Evolutionary conservation across 2,113 vertebrate species (phyloP).

Genomic region (Plecturocebus donacophilus): DNA sequence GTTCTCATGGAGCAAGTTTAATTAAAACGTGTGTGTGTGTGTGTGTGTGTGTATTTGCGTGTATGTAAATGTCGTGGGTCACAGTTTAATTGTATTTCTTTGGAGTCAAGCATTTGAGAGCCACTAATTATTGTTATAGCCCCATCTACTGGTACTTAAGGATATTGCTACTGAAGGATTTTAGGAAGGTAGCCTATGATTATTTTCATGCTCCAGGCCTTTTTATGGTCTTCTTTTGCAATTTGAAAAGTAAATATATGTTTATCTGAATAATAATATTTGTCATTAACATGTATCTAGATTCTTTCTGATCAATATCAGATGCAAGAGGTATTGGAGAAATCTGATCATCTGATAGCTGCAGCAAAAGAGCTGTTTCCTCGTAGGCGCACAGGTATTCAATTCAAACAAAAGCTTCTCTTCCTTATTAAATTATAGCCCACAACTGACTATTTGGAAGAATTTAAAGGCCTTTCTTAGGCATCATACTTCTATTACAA

Average conservation of each 20-base stretch:
- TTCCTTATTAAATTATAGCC: not conserved
- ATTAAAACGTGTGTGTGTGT: not conserved
- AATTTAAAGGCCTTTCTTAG: not conserved
- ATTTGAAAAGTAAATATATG: conserved; percentile 29
- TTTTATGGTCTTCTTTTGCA: conserved; percentile 11
- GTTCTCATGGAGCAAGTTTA: conserved; percentile 14
- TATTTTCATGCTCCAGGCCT: not conserved
- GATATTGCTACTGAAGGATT: conserved; percentile 21
- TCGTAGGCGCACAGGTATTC: conserved; percentile 87
- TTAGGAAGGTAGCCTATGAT: not conserved
- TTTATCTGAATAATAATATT: conserved; percentile 25
- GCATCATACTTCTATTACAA: not conserved
- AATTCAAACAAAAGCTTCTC: not conserved
- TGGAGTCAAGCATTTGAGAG: not conserved
- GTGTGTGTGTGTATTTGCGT: not conserved
- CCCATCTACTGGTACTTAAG: conserved; percentile 54
- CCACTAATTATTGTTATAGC: not conserved
- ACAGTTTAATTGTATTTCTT: conserved; percentile 16
- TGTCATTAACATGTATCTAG: conserved; percentile 81
- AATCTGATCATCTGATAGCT: conserved; percentile 91
- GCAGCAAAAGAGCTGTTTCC: conserved; percentile 91
- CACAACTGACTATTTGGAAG: not conserved
- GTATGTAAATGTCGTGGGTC: not conserved
- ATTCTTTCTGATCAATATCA: conserved; percentile 93
- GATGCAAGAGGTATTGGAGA: conserved; percentile 90